Evolutionary conservation across 2,888 invertebrate species (phyloP).

Genomic region (Sylvicola cinctus): DNA sequence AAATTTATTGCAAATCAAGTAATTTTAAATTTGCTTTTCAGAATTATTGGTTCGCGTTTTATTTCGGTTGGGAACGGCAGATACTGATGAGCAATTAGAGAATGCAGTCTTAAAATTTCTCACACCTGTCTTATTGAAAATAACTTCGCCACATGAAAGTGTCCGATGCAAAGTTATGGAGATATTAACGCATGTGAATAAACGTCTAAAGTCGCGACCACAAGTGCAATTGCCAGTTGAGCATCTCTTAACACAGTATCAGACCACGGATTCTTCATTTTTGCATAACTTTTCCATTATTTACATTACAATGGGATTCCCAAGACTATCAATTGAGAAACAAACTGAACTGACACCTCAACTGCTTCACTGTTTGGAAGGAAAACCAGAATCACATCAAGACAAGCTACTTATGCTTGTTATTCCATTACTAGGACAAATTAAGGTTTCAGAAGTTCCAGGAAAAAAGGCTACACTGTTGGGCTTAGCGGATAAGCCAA

Average conservation of each 20-base stretch:
- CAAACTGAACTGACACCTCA: slow-evolving; percentile 55
- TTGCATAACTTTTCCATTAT: slow-evolving; percentile 82
- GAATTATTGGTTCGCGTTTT: slow-evolving; percentile 79
- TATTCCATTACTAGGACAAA: slow-evolving; percentile 55
- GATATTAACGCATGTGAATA: slow-evolving; percentile 75
- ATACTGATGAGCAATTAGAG: slow-evolving; percentile 75
- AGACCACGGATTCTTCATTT: slow-evolving; percentile 52
- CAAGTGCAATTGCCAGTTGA: slow-evolving; percentile 73
- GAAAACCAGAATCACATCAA: slow-evolving; percentile 64
- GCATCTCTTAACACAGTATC: slow-evolving; percentile 58
- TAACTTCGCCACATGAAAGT: slow-evolving; percentile 69
- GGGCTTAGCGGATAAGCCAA: slow-evolving; percentile 51
- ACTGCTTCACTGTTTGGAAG: slow-evolving; percentile 55
- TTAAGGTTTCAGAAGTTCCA: slow-evolving; percentile 38
- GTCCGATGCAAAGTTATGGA: slow-evolving; percentile 67
- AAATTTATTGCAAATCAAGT: too few relatives aligned
- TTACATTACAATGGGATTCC: slow-evolving; percentile 82
- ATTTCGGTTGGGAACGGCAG: slow-evolving; percentile 68
- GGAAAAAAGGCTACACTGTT: slow-evolving; percentile 39
- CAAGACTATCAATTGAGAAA: slow-evolving; percentile 50
- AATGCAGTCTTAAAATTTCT: slow-evolving; percentile 57
- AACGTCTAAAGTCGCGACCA: slow-evolving; percentile 65
- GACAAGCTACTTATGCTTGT: slow-evolving; percentile 68
- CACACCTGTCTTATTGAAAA: slow-evolving; percentile 73
- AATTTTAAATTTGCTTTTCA: too few relatives aligned